Base-by-base conservation (phyloP, 2,113 vertebrate species). In the Chinchilla lanigera region DNA sequence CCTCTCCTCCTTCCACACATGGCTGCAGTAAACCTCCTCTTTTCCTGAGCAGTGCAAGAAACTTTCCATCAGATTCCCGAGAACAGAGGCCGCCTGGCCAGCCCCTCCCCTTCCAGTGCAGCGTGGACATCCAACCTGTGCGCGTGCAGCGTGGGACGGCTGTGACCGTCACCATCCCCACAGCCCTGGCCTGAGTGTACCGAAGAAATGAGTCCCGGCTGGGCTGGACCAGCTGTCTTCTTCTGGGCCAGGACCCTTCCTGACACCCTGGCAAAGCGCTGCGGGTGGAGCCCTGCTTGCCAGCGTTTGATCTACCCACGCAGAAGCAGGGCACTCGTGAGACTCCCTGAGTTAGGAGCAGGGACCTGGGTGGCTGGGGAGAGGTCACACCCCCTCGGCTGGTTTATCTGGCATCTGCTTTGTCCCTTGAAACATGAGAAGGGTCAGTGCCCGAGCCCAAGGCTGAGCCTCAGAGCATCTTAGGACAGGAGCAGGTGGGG, bases 81-180 rank as follows among this genome's bases (percentile, higher is more conserved):
- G 19, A 4, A 10, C 3, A 84, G 41, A 75, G 35, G 65, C 33
- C 5, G 14, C 65, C 35, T 13, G 16, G 65, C 65, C 65, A 69
- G 35, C 14, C 33, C 65, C 16, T 69, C 35, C 65, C 16, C 14
- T 69, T n/a, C 33, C 14, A 67, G 65, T 4, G 5, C 65, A 67
- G 14, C 35, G 16, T 7, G 33, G 65, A 6, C 65, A 28, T n/a
- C 63, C 6, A 67, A 7, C 33, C 67, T 38, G 35, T 33, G n/a
- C 35, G 67, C 67, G 8, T 8, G 22, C 47, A 50, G 71, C 22
- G 12, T 9, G 3, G 9, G 69, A 41, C 19, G 19, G n/a, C n/a
- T 71, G n/a, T 8, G 8, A 22, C 22, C 3, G 4, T 35, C 8
- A 60, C 14, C 0, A 5, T 12, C 19, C 44, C 20, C 35, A 1